A percentile compares a stretch with the other conserved stretches of the same genome.
These are phyloP conservation scores for Norana najaformis DNA, from an alignment of 2,888 invertebrate genomes.

Conservation along the genomic window DNA sequence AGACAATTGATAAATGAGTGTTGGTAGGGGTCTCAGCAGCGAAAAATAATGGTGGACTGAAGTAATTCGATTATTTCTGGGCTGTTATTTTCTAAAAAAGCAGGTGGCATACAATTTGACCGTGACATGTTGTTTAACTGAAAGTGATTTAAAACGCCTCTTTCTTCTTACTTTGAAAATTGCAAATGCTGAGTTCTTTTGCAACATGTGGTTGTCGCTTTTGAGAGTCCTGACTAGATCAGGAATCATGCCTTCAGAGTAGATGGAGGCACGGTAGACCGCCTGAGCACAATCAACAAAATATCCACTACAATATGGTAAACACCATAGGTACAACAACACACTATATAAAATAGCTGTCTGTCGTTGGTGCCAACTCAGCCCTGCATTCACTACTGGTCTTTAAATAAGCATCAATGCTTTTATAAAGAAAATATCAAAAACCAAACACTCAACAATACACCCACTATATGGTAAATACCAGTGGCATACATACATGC, in stretches of 20 bases:
- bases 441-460: no score
- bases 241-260: not conserved
- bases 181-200: not conserved
- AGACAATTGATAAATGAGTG: not conserved
- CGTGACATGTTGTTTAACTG: not conserved
- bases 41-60: not conserved
- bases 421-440: no score
- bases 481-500: no score
- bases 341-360: no score
- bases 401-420: no score
- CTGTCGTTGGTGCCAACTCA: no score
- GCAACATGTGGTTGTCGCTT: not conserved
- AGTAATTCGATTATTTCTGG: not conserved
- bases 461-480: no score
- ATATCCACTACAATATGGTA: not conserved
- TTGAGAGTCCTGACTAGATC: not conserved
- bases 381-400: no score
- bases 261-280: conserved; percentile 7
- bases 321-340: not conserved
- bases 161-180: conserved; percentile 7
- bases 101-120: not conserved
- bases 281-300: not conserved
- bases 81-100: not conserved
- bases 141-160: not conserved
- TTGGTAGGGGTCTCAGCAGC: not conserved